Evolutionary conservation across 1,140 invertebrate species (phyloP), one percentile per base, ranked within the genome.

Genomic region (Nymphalis io): DNA sequence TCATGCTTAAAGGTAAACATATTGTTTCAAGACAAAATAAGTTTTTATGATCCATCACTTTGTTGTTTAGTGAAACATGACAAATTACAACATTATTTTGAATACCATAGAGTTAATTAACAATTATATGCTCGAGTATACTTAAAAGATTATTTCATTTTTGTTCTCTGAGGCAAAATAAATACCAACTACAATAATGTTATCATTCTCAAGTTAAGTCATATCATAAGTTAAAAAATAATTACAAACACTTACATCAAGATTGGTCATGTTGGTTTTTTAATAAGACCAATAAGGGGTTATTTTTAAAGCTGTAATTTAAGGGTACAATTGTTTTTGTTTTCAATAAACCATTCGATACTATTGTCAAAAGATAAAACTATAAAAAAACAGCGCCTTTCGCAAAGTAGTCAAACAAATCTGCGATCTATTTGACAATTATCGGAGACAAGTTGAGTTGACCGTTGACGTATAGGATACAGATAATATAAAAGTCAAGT

Each of bases 261-360:
- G 75, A 65, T 80, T 80, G 42, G 78, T 80, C 78, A 80, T 80
- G 55, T 42, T 65, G 68, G 21, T 58, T 63, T 60, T 53, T 63
- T 51, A 44, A 55, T 13, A 23, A 59, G 21, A 57, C 39, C 23
- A 38, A 38, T 63, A 23, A 5, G 11, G 5, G 15, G 15, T 33
- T 23, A 1, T n/a, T 12, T n/a, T n/a, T 38, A 53, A 53, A 8
- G 12, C 18, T 51, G 3, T 53, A 15, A 18, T 20, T 27, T 39
- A n/a, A 23, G 16, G 21, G 23, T 55, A n/a, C n/a, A 44, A 44
- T 44, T 55, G 3, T 12, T 27, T 23, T 3, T 4, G 51, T 55
- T 27, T 27, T 55, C 15, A 55, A 23, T 12, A 55, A 8, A 23
- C 23, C 18, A 27, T 23, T 27, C 4, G 23, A 20, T 18, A 51